These are phyloP conservation scores for Helarctos malayanus DNA, from an alignment of 2,797 vertebrate species.

Conservation along the genomic window DNA sequence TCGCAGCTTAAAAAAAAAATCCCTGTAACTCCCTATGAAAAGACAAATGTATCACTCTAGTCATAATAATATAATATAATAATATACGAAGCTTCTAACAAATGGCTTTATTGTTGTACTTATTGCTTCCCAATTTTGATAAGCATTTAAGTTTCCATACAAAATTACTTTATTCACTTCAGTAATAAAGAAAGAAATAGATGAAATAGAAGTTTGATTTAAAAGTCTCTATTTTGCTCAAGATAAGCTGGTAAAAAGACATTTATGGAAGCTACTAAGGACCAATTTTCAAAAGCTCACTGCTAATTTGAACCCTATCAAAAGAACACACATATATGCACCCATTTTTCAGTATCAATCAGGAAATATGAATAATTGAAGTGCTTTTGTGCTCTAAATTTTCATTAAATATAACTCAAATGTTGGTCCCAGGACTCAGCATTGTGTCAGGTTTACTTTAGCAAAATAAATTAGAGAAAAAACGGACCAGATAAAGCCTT, in stretches of 20 bases:
- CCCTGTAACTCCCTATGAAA: conserved; percentile 45
- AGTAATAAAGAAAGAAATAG: conserved; percentile 82
- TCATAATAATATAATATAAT: conserved; percentile 64
- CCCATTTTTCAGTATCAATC: conserved; percentile 78
- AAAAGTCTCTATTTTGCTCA: conserved; percentile 80
- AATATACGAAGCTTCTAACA: conserved; percentile 71
- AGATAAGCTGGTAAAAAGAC: conserved; percentile 82
- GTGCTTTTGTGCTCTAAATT: conserved; percentile 78
- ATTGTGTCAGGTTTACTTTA: conserved; percentile 68
- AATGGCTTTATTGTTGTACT: conserved; percentile 81
- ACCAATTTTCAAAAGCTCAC: conserved; percentile 73
- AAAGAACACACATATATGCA: conserved; percentile 66
- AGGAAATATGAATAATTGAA: conserved; percentile 78
- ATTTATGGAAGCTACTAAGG: conserved; percentile 74
- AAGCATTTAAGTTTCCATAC: conserved; percentile 77
- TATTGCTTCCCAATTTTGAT: conserved; percentile 81
- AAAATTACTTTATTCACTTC: conserved; percentile 84
- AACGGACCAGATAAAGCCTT: conserved; percentile 72
- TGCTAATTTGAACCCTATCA: conserved; percentile 83
- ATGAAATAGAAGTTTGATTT: conserved; percentile 85
- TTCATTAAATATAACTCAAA: conserved; percentile 77
- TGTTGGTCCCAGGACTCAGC: conserved; percentile 17
- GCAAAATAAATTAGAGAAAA: conserved; percentile 79
- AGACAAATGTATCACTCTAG: conserved; percentile 68
- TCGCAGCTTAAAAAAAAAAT: conserved; percentile 55